These are phyloP conservation scores for Ichneumoninae sp. DNA, from an alignment of 2,888 invertebrate genomes.

Conservation along the genomic window DNA sequence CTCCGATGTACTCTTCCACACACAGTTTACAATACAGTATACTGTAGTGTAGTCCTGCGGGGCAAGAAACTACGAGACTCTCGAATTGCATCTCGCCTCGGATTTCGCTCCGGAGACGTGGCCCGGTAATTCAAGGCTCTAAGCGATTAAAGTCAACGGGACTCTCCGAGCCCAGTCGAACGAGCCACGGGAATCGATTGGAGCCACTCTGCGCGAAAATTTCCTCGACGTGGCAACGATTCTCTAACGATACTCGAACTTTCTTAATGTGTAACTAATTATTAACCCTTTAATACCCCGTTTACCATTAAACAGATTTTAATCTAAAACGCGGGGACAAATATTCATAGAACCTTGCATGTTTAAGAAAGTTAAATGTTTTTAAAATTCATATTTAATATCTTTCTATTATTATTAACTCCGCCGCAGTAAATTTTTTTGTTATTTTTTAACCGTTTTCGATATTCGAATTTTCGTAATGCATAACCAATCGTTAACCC, in stretches of 20 bases:
- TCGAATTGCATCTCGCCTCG: conserved; percentile 70
- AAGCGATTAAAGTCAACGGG: conserved; percentile 73
- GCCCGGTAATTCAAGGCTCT: conserved; percentile 72
- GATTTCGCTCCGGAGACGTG: conserved; percentile 66
- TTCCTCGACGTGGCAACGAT: not conserved
- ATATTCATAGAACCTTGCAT: too few species aligned
- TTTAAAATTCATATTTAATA: too few species aligned
- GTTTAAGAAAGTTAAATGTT: too few species aligned
- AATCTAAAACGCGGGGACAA: too few species aligned
- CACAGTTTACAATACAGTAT: conserved; percentile 1
- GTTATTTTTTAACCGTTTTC: too few species aligned
- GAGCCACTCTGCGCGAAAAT: conserved; percentile 1
- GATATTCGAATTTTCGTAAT: too few species aligned
- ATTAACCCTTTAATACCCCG: too few species aligned
- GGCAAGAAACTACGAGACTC: conserved; percentile 59
- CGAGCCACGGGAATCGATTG: conserved; percentile 1
- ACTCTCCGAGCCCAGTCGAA: conserved; percentile 56
- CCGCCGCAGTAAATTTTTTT: too few species aligned
- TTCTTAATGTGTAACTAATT: too few species aligned
- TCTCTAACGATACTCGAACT: not conserved
- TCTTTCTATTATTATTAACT: too few species aligned
- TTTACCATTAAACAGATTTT: too few species aligned
- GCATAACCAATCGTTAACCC: too few species aligned
- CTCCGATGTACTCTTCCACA: not conserved
- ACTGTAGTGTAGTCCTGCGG: not conserved